A percentile compares a stretch with the other conserved stretches of the same genome.
These are phyloP conservation scores for Melanocharis versteri DNA, from an alignment of 2,113 vertebrate species.

Conservation along the genomic window DNA sequence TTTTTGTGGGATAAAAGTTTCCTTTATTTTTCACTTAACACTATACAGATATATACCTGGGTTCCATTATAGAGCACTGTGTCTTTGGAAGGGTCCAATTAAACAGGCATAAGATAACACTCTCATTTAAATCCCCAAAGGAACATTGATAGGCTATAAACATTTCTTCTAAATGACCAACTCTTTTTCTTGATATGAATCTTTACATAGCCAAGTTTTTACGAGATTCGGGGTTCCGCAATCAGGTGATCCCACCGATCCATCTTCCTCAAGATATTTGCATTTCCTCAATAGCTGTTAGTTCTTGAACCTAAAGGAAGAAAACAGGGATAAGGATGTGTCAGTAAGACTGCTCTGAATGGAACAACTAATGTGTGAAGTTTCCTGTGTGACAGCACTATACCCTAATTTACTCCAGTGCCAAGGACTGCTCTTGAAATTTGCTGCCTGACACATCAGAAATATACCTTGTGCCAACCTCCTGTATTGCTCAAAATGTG, in stretches of 20 bases:
- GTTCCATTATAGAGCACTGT: background rate
- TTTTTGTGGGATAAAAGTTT: background rate
- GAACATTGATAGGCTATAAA: background rate
- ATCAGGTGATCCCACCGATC: background rate
- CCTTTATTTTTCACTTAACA: background rate
- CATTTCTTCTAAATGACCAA: background rate
- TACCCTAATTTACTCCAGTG: background rate
- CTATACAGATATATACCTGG: background rate
- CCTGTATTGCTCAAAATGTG: background rate
- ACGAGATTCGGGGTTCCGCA: background rate
- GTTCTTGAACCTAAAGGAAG: background rate
- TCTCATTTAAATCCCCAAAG: background rate
- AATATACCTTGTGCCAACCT: background rate
- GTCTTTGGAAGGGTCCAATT: background rate
- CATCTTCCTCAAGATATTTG: background rate
- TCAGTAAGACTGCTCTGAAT: background rate
- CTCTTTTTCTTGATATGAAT: background rate
- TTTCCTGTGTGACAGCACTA: background rate
- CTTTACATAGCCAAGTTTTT: background rate
- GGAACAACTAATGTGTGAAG: background rate
- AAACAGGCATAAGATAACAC: background rate
- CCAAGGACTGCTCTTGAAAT: background rate
- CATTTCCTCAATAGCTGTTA: background rate
- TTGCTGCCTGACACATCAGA: background rate
- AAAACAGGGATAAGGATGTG: background rate